phyloP scores from a whole-genome alignment of 2,888 invertebrate genomes.

The Tiliacea aurago region DNA sequence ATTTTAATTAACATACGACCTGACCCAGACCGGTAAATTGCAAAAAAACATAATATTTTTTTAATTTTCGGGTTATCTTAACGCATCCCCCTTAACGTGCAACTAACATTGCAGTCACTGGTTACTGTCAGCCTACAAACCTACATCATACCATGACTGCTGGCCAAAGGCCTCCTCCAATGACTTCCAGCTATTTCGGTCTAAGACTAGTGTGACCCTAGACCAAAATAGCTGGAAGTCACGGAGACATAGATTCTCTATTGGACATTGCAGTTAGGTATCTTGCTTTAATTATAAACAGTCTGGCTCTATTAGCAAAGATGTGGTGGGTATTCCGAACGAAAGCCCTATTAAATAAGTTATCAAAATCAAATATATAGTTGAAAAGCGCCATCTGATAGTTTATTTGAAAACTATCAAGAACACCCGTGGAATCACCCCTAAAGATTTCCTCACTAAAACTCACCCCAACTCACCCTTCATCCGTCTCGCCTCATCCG shows the following conservation, averaged over 20 bases:
- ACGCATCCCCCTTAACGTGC: too few relatives aligned
- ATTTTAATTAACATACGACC: too few relatives aligned
- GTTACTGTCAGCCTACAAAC: neutral
- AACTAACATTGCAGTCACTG: too few relatives aligned
- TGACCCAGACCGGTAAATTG: too few relatives aligned
- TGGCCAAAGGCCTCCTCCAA: too few relatives aligned
- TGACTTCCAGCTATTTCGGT: neutral
- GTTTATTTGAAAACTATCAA: neutral
- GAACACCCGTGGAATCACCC: neutral
- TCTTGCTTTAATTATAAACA: neutral
- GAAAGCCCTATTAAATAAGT: neutral
- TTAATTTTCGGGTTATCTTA: too few relatives aligned
- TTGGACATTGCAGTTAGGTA: neutral
- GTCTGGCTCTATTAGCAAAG: neutral
- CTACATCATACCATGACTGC: neutral
- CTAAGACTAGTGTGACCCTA: neutral
- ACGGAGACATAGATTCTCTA: neutral
- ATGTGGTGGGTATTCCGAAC: neutral
- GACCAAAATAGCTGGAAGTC: neutral
- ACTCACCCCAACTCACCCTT: neutral
- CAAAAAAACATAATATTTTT: too few relatives aligned
- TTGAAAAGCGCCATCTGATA: constrained; percentile 32
- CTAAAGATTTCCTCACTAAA: neutral
- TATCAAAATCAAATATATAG: neutral
- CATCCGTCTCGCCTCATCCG: too few relatives aligned